These are phyloP conservation scores for Calcarius lapponicus DNA, from an alignment of 2,797 vertebrate genomes.

Conservation along the genomic window DNA sequence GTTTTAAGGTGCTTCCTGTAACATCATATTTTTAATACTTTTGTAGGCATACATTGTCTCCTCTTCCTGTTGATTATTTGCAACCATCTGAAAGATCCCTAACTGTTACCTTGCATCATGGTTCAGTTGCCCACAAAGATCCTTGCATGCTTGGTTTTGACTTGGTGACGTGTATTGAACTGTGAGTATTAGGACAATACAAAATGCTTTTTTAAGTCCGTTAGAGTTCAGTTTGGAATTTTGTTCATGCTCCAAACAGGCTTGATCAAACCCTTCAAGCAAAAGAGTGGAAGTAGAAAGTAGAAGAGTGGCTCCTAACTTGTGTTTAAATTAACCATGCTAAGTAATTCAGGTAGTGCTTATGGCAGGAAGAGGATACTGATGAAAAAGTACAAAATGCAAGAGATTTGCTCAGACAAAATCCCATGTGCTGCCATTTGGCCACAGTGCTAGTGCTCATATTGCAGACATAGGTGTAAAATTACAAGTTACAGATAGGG, in stretches of 20 bases:
- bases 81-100: slow-evolving; percentile 81
- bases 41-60: slow-evolving; percentile 82
- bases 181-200: slow-evolving; percentile 80
- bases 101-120: slow-evolving; percentile 85
- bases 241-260: background rate
- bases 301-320: background rate
- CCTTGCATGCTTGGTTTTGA: slow-evolving; percentile 88
- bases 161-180: slow-evolving; percentile 88
- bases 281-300: background rate
- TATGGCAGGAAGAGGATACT: background rate
- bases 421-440: background rate
- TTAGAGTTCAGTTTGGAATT: background rate
- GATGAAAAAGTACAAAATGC: background rate
- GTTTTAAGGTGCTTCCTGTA: background rate
- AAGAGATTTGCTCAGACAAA: background rate
- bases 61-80: slow-evolving; percentile 84
- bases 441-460: background rate
- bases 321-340: background rate
- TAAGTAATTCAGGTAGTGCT: background rate
- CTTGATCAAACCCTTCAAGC: background rate
- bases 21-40: background rate
- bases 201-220: background rate
- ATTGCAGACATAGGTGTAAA: background rate
- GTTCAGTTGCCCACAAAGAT: slow-evolving; percentile 90
- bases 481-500: rapidly evolving